phyloP scores from a whole-genome alignment of 1,140 invertebrate species.

The Diorhabda sublineata region DNA sequence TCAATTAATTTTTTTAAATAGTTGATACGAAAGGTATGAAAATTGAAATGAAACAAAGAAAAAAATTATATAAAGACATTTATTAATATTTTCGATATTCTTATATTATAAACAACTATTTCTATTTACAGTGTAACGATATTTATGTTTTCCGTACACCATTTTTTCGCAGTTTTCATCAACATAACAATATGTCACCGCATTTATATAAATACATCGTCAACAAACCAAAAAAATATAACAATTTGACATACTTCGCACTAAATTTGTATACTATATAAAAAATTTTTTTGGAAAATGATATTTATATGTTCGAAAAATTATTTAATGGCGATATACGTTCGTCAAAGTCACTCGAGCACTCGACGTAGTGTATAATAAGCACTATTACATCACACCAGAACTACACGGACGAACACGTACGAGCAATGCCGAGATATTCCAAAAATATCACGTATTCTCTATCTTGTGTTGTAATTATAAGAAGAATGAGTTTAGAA shows the following conservation, averaged over 20 bases:
- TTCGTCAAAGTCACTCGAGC: no score
- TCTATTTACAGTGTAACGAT: slow-evolving; percentile 44
- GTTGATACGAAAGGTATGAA: background rate
- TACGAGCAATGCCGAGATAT: no score
- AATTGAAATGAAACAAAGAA: slow-evolving; percentile 2
- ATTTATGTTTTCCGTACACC: slow-evolving; percentile 40
- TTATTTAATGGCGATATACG: no score
- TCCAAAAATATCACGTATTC: no score
- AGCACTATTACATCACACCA: no score
- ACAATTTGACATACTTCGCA: slow-evolving; percentile 39
- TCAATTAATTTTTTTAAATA: no score
- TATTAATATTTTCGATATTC: slow-evolving; percentile 45
- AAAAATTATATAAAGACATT: slow-evolving; percentile 44
- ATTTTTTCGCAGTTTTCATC: slow-evolving; percentile 30
- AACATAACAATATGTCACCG: slow-evolving; percentile 27
- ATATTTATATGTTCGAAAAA: background rate
- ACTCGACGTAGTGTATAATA: no score
- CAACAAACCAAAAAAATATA: slow-evolving; percentile 36
- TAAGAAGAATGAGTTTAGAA: no score
- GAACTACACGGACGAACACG: no score
- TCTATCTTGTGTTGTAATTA: no score
- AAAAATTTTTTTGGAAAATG: slow-evolving; percentile 16
- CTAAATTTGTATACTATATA: slow-evolving; percentile 27
- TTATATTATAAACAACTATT: slow-evolving; percentile 46
- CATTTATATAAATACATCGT: slow-evolving; percentile 34